Evolutionary conservation across 2,888 invertebrate genomes (phyloP).

Genomic region (Miltochrista miniata): DNA sequence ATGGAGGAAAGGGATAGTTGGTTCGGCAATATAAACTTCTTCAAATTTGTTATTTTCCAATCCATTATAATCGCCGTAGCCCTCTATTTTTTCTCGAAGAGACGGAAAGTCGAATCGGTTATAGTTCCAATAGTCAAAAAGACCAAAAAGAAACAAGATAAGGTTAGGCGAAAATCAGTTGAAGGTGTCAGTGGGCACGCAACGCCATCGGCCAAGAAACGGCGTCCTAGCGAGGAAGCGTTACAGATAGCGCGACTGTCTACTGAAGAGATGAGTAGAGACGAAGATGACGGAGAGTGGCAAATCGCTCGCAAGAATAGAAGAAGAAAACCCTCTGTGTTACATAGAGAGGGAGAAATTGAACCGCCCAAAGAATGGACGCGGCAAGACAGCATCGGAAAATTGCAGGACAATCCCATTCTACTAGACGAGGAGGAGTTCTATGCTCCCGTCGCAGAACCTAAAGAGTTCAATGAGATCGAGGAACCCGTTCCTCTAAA

Average conservation of each 20-base stretch:
- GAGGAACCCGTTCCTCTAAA: slow-evolving; percentile 46
- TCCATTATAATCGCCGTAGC: slow-evolving; percentile 74
- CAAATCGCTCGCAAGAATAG: slow-evolving; percentile 74
- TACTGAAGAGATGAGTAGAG: slow-evolving; percentile 78
- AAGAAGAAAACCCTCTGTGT: slow-evolving; percentile 73
- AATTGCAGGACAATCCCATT: slow-evolving; percentile 77
- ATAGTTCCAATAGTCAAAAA: slow-evolving; percentile 60
- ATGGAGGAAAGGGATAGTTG: slow-evolving; percentile 86
- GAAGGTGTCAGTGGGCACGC: slow-evolving; percentile 85
- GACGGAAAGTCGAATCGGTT: slow-evolving; percentile 61
- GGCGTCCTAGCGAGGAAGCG: slow-evolving; percentile 90
- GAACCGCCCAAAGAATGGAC: slow-evolving; percentile 61
- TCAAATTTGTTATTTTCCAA: slow-evolving; percentile 80
- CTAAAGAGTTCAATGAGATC: slow-evolving; percentile 63
- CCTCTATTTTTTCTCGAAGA: slow-evolving; percentile 78
- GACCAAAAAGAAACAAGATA: slow-evolving; percentile 65
- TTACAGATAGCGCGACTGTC: slow-evolving; percentile 85
- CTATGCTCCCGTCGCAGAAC: slow-evolving; percentile 76
- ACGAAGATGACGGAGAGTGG: slow-evolving; percentile 75
- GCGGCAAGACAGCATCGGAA: slow-evolving; percentile 64
- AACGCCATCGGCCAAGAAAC: slow-evolving; percentile 81
- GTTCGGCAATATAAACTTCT: slow-evolving; percentile 83
- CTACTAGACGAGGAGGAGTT: slow-evolving; percentile 83
- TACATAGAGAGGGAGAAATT: slow-evolving; percentile 67
- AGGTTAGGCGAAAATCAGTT: slow-evolving; percentile 85